Evolutionary conservation across 2,888 invertebrate species (phyloP).

Genomic region (Alcis repandata): DNA sequence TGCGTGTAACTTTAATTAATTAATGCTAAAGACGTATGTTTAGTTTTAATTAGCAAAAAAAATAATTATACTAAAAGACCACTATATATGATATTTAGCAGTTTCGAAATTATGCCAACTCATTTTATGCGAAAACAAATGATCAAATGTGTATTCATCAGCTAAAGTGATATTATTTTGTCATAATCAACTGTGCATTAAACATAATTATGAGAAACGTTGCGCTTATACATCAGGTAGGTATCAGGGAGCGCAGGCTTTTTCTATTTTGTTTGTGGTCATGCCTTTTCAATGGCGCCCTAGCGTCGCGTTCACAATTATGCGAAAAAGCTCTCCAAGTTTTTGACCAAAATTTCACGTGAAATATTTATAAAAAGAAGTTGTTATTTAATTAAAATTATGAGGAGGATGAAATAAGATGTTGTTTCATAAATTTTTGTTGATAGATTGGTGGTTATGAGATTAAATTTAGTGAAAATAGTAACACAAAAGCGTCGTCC

Average conservation of each 20-base stretch:
- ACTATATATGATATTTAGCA: slow-evolving; percentile 5
- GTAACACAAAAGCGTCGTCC: slow-evolving; percentile 42
- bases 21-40: neutral
- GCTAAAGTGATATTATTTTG: slow-evolving; percentile 21
- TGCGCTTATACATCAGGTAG: slow-evolving; percentile 22
- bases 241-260: slow-evolving; percentile 20
- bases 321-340: slow-evolving; percentile 25
- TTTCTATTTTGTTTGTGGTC: slow-evolving; percentile 32
- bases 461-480: slow-evolving; percentile 8
- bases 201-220: slow-evolving; percentile 32
- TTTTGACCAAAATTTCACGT: neutral
- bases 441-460: neutral
- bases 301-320: slow-evolving; percentile 30
- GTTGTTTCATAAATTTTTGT: neutral
- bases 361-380: neutral
- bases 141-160: slow-evolving; percentile 14
- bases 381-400: neutral
- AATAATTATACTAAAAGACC: slow-evolving; percentile 1
- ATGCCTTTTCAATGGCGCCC: slow-evolving; percentile 34
- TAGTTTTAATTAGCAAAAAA: neutral
- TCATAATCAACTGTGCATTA: slow-evolving; percentile 18
- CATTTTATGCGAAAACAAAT: slow-evolving; percentile 10
- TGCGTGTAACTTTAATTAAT: neutral
- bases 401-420: no score
- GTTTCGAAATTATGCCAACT: slow-evolving; percentile 18